These are phyloP conservation scores for Petrocephalus sullivani DNA, from an alignment of 2,797 vertebrate genomes.

Conservation along the genomic window DNA sequence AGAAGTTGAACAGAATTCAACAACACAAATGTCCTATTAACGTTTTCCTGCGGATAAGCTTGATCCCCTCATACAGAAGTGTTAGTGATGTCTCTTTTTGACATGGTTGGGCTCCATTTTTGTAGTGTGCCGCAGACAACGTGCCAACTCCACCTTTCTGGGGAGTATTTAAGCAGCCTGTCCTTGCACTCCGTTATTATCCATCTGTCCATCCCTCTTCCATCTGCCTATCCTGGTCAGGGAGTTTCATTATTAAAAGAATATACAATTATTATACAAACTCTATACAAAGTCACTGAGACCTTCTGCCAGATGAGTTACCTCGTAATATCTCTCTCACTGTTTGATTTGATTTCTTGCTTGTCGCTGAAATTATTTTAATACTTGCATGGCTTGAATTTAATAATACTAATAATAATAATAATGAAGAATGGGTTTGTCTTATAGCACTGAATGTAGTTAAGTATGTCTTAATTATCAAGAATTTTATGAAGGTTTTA, in stretches of 20 bases:
- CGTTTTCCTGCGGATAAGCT: conserved; percentile 19
- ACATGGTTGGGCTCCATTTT: background rate
- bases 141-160: background rate
- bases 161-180: background rate
- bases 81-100: background rate
- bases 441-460: background rate
- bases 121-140: background rate
- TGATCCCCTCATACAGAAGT: background rate
- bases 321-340: background rate
- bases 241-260: background rate
- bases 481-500: background rate
- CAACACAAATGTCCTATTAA: conserved; percentile 23
- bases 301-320: background rate
- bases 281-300: background rate
- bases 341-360: background rate
- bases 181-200: background rate
- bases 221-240: background rate
- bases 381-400: background rate
- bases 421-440: background rate
- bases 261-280: background rate
- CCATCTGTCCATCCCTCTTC: background rate
- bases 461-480: background rate
- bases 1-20: background rate
- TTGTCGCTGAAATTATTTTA: background rate
- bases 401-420: background rate